These are phyloP conservation scores for Iphiclides podalirius DNA, from an alignment of 2,888 invertebrate species.

Conservation along the genomic window DNA sequence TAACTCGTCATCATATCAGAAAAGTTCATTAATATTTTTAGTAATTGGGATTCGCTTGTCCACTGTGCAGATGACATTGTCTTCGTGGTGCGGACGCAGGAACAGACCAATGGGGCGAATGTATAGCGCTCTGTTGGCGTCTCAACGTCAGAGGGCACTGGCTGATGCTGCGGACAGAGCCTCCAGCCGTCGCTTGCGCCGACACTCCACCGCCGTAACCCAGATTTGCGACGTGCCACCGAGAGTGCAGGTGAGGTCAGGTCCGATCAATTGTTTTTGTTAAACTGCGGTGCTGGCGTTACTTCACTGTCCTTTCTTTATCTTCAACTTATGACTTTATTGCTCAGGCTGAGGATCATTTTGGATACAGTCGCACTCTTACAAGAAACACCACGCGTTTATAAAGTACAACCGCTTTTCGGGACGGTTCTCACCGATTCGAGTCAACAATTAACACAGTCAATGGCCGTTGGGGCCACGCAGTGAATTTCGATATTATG, in stretches of 20 bases:
- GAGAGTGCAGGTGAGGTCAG: conserved; percentile 76
- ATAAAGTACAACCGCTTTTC: too few relatives aligned
- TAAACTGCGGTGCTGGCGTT: conserved; percentile 13
- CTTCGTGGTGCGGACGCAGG: conserved; percentile 61
- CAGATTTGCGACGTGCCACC: conserved; percentile 64
- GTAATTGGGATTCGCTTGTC: too few relatives aligned
- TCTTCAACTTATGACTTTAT: too few relatives aligned
- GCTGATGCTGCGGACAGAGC: conserved; percentile 30
- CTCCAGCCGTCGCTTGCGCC: conserved; percentile 47
- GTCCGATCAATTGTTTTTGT: conserved; percentile 27
- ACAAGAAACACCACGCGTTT: too few relatives aligned
- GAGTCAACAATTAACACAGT: too few relatives aligned
- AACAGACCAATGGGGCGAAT: conserved; percentile 41
- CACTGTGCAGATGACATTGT: conserved; percentile 59
- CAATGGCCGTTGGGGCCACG: too few relatives aligned
- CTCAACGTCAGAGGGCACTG: conserved; percentile 42
- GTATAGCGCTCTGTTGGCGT: conserved; percentile 54
- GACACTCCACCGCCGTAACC: conserved; percentile 64
- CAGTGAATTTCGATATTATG: too few relatives aligned
- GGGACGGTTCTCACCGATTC: too few relatives aligned
- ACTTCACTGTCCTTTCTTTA: background rate
- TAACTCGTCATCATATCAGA: too few relatives aligned
- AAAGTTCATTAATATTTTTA: too few relatives aligned
- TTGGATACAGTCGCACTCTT: too few relatives aligned
- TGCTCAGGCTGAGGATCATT: too few relatives aligned